phyloP scores from a whole-genome alignment of 2,797 vertebrate genomes.

The Typhlichthys subterraneus region DNA sequence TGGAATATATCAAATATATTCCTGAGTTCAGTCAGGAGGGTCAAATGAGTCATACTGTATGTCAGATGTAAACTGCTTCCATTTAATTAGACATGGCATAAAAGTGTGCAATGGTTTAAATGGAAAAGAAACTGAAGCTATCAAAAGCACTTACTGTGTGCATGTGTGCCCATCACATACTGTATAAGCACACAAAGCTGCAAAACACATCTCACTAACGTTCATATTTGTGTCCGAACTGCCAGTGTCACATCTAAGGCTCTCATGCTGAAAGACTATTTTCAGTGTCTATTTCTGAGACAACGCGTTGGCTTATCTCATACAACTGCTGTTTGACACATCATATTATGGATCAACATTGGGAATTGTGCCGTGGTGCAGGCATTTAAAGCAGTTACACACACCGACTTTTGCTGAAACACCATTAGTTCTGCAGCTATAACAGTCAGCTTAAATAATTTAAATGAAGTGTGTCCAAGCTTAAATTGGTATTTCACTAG shows the following conservation, averaged over 20 bases:
- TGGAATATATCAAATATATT: background rate
- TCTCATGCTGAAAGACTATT: too few relatives aligned
- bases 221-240: too few relatives aligned
- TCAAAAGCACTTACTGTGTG: background rate
- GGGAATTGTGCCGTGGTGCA: too few relatives aligned
- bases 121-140: conserved; percentile 3
- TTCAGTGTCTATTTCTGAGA: too few relatives aligned
- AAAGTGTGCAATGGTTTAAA: background rate
- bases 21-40: background rate
- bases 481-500: conserved; percentile 22
- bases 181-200: too few relatives aligned
- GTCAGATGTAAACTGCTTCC: background rate
- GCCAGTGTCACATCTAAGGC: too few relatives aligned
- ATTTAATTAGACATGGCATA: background rate
- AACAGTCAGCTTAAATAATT: conserved; percentile 36
- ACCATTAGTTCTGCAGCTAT: conserved; percentile 18
- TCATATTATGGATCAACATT: too few relatives aligned
- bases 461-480: conserved; percentile 22
- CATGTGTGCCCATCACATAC: background rate
- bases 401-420: conserved; percentile 15
- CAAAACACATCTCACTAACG: too few relatives aligned
- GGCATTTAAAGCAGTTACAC: conserved; percentile 24
- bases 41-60: background rate
- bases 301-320: background rate
- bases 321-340: too few relatives aligned